phyloP scores from a whole-genome alignment of 2,797 vertebrate genomes.

The Potorous gilbertii region DNA sequence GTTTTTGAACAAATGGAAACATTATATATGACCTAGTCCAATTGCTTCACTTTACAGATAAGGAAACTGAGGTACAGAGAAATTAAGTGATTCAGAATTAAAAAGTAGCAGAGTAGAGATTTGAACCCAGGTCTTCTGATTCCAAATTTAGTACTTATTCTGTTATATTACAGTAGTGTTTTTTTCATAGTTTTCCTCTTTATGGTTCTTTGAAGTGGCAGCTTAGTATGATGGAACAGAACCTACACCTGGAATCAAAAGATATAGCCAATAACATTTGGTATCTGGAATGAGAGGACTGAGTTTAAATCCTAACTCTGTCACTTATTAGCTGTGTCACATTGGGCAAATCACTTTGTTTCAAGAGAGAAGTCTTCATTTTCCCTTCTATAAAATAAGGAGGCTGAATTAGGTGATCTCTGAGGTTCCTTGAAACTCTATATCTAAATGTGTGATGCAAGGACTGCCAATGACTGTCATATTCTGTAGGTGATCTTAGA shows the following conservation, averaged over 20 bases:
- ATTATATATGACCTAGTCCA: background rate
- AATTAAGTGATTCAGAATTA: too few relatives aligned
- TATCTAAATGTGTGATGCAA: background rate
- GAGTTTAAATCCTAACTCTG: background rate
- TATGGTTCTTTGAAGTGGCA: background rate
- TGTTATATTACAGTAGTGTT: background rate
- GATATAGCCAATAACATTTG: background rate
- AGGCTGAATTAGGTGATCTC: background rate
- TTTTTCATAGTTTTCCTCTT: background rate
- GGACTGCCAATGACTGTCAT: background rate
- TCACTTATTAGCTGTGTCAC: background rate
- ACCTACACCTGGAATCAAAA: background rate
- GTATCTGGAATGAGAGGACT: background rate
- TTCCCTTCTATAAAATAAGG: background rate
- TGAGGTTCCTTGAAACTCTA: background rate
- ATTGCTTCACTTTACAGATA: background rate
- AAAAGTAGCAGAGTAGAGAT: background rate
- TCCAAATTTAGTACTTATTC: background rate
- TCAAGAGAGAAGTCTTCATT: background rate
- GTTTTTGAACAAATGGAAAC: background rate
- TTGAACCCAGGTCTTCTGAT: background rate
- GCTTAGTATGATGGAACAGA: background rate
- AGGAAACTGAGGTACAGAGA: background rate
- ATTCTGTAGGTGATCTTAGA: background rate
- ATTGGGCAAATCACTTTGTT: background rate